Percentiles rank a stretch among this genome's conserved stretches.
Conservation (phyloP, 2,113 vertebrate genomes). For the Datnioides undecimradiatus region DNA sequence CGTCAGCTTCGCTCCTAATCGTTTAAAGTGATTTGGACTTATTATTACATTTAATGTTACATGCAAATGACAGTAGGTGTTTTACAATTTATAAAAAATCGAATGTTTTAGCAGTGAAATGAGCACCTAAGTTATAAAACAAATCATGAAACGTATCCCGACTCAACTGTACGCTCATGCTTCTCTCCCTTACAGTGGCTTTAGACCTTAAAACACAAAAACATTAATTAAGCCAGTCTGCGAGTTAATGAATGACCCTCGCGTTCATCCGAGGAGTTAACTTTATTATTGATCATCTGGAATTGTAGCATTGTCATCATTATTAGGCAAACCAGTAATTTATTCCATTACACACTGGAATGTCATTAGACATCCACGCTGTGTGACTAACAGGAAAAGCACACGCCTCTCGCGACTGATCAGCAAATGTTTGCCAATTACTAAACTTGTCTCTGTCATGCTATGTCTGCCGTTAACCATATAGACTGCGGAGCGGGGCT, state of each 20-base stretch:
- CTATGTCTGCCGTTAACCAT: slow-evolving; percentile 20
- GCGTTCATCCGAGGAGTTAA: neutral
- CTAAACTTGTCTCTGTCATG: slow-evolving; percentile 50
- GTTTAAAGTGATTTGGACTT: neutral
- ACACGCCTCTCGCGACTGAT: slow-evolving; percentile 51
- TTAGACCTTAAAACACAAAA: neutral
- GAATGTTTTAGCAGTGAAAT: neutral
- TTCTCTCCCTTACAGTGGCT: neutral
- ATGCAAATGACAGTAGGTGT: no score
- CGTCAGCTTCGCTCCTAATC: neutral
- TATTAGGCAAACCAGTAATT: slow-evolving; percentile 56
- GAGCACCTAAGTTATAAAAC: neutral
- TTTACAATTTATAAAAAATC: neutral
- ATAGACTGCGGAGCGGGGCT: neutral
- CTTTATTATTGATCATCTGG: slow-evolving; percentile 51
- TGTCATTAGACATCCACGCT: slow-evolving; percentile 44
- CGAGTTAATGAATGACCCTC: slow-evolving; percentile 23
- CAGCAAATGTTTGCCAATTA: slow-evolving; percentile 61
- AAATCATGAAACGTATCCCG: neutral
- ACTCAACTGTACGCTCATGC: neutral
- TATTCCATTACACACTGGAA: slow-evolving; percentile 42
- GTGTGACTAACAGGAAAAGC: slow-evolving; percentile 53
- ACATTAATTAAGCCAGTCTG: slow-evolving; percentile 17
- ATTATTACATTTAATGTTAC: no score
- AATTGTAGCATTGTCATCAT: slow-evolving; percentile 49